These are phyloP conservation scores for Laodelphax striatellus DNA, from an alignment of 1,140 invertebrate species.

Conservation along the genomic window DNA sequence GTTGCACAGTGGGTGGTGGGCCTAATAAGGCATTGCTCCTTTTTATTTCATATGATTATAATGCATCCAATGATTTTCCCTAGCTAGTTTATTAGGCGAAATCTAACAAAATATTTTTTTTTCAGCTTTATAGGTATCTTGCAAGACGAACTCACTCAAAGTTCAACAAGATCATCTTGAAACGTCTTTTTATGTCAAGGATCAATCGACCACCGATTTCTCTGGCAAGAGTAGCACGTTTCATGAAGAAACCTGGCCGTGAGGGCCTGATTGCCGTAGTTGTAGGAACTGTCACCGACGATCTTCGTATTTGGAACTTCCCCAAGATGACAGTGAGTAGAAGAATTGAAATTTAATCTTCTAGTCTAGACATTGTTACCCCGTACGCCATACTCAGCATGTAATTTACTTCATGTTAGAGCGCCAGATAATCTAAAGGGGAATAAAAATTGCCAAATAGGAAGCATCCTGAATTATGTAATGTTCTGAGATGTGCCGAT, in stretches of 20 bases:
- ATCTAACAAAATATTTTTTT: too few species aligned
- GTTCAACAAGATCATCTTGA: constrained; percentile 93
- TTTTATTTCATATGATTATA: too few species aligned
- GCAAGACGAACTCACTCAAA: constrained; percentile 88
- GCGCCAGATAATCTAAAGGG: too few species aligned
- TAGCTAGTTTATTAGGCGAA: too few species aligned
- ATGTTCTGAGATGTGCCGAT: not conserved
- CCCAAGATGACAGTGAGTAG: constrained; percentile 76
- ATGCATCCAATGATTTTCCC: too few species aligned
- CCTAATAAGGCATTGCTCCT: too few species aligned
- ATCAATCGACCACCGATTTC: constrained; percentile 91
- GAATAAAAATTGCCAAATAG: too few species aligned
- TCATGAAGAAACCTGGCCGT: constrained; percentile 78
- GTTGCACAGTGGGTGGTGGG: too few species aligned
- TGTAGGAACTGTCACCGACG: constrained; percentile 93
- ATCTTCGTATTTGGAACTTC: constrained; percentile 79
- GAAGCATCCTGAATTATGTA: too few species aligned
- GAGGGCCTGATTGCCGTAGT: constrained; percentile 84
- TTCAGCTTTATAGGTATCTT: constrained; percentile 88
- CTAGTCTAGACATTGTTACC: not conserved
- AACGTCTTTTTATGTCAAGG: constrained; percentile 93
- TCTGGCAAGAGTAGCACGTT: constrained; percentile 67
- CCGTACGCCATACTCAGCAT: too few species aligned
- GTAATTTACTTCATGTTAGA: too few species aligned
- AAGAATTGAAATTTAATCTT: not conserved